These are phyloP conservation scores for Bombus terrestris DNA, from an alignment of 1,140 invertebrate species.

Conservation along the genomic window DNA sequence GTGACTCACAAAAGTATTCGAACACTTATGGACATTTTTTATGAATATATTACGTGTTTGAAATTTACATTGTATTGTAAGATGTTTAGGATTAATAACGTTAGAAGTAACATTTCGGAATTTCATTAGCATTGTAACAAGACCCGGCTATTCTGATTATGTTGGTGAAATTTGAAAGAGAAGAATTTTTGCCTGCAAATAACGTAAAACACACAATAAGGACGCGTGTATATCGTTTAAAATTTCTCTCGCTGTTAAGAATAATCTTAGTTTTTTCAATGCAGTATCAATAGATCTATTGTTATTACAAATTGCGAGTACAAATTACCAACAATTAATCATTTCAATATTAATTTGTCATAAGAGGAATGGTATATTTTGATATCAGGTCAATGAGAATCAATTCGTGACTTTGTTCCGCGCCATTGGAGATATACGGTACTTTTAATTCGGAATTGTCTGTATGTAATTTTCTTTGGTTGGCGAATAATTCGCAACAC, in stretches of 20 bases:
- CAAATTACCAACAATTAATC: not conserved
- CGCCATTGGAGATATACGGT: constrained; percentile 13
- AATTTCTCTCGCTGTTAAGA: not conserved
- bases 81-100: too few species aligned
- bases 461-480: not conserved
- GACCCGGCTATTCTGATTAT: too few species aligned
- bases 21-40: too few species aligned
- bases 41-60: too few species aligned
- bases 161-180: too few species aligned
- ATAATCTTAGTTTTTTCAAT: not conserved
- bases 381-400: constrained; percentile 10
- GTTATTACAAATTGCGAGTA: not conserved
- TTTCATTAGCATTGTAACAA: too few species aligned
- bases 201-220: too few species aligned
- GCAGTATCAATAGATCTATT: not conserved
- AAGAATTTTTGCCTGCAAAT: too few species aligned
- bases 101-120: too few species aligned
- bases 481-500: not conserved
- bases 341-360: constrained; percentile 5
- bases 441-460: constrained; percentile 16
- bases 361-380: not conserved
- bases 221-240: not conserved
- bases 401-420: constrained; percentile 24
- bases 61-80: too few species aligned
- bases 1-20: too few species aligned